These are phyloP conservation scores for Bufo gargarizans DNA, from an alignment of 2,113 vertebrate genomes.

Conservation along the genomic window DNA sequence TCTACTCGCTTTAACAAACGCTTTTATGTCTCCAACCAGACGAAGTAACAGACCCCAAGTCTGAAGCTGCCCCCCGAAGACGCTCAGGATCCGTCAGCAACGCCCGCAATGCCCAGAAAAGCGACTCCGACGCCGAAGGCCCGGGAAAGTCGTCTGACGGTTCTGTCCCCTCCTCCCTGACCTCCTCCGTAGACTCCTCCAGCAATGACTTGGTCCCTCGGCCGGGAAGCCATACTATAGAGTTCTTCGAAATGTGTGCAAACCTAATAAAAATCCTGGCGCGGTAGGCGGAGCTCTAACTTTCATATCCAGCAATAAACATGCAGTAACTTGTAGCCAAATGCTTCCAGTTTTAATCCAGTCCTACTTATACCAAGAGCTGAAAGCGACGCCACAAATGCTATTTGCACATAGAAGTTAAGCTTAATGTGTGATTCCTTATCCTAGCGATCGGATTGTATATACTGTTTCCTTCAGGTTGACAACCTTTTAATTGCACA, in stretches of 20 bases:
- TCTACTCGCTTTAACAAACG: not conserved
- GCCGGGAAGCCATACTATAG: constrained; percentile 96
- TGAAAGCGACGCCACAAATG: constrained; percentile 74
- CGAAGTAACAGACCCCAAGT: constrained; percentile 90
- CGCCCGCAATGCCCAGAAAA: constrained; percentile 84
- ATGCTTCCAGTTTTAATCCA: constrained; percentile 82
- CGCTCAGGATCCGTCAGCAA: constrained; percentile 92
- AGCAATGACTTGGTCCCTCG: constrained; percentile 80
- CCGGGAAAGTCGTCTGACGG: constrained; percentile 80
- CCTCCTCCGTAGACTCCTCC: constrained; percentile 89
- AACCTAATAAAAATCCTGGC: constrained; percentile 99
- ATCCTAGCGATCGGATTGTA: constrained; percentile 7
- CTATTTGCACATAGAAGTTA: constrained; percentile 69
- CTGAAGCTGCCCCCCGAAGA: constrained; percentile 90
- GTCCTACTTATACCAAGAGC: constrained; percentile 74
- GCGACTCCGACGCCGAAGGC: constrained; percentile 79
- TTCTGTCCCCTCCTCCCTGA: constrained; percentile 89
- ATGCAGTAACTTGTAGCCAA: constrained; percentile 87
- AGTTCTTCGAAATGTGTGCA: constrained; percentile 99
- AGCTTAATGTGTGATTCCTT: constrained; percentile 63
- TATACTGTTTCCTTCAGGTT: constrained; percentile 29
- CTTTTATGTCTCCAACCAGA: constrained; percentile 70
- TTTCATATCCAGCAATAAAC: constrained; percentile 97
- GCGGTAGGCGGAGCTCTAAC: constrained; percentile 79
- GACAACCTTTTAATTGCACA: constrained; percentile 66